Base-by-base conservation (phyloP, 1,140 invertebrate genomes). In the Drosophila busckii region DNA sequence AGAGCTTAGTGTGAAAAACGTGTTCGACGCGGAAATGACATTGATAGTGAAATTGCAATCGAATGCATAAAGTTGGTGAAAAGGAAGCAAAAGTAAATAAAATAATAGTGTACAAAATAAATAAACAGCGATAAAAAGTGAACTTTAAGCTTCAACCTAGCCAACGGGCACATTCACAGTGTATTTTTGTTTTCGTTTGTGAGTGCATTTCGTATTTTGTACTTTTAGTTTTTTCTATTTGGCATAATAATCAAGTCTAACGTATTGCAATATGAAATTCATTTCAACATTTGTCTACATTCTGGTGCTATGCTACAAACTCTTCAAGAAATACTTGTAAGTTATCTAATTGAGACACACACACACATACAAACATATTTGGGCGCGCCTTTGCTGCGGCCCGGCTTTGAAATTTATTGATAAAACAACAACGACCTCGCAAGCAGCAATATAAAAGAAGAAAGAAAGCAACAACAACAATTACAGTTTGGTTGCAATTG, bases 11-110 rank as follows among this genome's bases (percentile, higher is more conserved):
- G 68, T 61, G 50, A 55, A 80, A 78, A 78, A 78, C 73, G 73
- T 80, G 73, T 73, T 82, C 68, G 34, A 66, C 62, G 73, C 68
- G 75, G 73, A 80, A 78, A 69, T 80, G 73, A 68, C 73, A 78
- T 78, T 78, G 73, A 78, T 80, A 80, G 73, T 80, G 75, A 78
- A 78, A 80, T 73, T 65, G 60, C 29, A 55, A 35, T 48, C 23
- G 29, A 59, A 56, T 40, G 37, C 50, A 49, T 52, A 32, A 52
- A 42, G 15, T 34, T 46, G 40, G 26, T 26, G 10, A 15, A 32
- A 42, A 22, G n/a, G 8, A 34, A 34, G 38, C 28, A 52, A 25
- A 29, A 26, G n/a, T n/a, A 40, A 25, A 12, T 23, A 16, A 35
- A 32, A 38, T 13, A 4, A 25, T 15, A n/a, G 2, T 6, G n/a